Conservation (phyloP, 2,113 vertebrate genomes). For the Butorides virescens region DNA sequence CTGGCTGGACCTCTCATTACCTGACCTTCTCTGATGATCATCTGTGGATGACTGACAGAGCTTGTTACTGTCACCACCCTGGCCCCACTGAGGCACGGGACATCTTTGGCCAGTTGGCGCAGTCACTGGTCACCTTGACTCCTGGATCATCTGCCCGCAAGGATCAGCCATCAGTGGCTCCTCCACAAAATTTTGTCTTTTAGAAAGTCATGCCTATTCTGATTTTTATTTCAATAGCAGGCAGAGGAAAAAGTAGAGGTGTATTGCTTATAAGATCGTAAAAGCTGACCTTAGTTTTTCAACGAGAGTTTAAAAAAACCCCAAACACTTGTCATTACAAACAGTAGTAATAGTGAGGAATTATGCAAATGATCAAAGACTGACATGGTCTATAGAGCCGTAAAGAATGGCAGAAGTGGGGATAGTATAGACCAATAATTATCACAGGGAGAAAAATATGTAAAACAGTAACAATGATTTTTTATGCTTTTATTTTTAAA, state of each 20-base stretch:
- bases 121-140: neutral
- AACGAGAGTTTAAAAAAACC: neutral
- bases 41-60: neutral
- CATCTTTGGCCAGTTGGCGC: neutral
- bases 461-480: neutral
- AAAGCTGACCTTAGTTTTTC: neutral
- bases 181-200: neutral
- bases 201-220: neutral
- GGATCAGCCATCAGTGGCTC: neutral
- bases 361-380: neutral
- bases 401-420: neutral
- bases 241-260: neutral
- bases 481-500: neutral
- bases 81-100: accelerated
- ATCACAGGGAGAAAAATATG: neutral
- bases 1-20: neutral
- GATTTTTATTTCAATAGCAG: neutral
- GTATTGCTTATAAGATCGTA: neutral
- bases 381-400: neutral
- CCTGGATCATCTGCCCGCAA: neutral
- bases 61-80: neutral
- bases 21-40: neutral
- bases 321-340: neutral
- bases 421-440: neutral
- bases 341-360: neutral